A percentile compares a stretch with the other conserved stretches of the same genome.
Conservation (phyloP, 2,113 vertebrate genomes). For the Colistium nudipinnis region DNA sequence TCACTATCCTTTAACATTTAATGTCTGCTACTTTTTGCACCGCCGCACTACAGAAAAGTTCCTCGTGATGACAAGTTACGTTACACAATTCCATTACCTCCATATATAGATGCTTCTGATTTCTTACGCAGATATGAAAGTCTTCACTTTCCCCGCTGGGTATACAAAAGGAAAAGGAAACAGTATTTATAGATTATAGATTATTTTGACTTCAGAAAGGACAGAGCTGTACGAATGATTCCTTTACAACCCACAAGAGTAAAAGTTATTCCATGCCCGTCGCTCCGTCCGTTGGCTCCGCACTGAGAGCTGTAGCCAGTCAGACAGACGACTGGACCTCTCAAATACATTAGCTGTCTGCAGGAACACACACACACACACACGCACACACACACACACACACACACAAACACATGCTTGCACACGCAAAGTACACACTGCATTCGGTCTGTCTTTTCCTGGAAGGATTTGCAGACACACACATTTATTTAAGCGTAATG, state of each 20-base stretch:
- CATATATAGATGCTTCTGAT: no score
- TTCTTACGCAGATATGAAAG: no score
- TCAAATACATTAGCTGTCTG: constrained; percentile 58
- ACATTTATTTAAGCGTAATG: constrained; percentile 38
- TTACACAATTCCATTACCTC: no score
- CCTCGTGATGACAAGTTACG: no score
- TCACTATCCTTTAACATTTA: no score
- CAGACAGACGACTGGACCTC: constrained; percentile 43
- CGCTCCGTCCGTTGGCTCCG: constrained; percentile 25
- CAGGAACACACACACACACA: constrained; percentile 44
- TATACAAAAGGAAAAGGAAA: neutral
- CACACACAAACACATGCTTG: constrained; percentile 36
- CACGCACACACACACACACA: constrained; percentile 29
- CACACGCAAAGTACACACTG: constrained; percentile 24
- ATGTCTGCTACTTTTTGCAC: no score
- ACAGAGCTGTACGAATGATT: no score
- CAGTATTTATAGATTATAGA: neutral
- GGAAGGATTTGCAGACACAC: constrained; percentile 39
- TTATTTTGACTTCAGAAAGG: no score
- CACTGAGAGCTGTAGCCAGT: constrained; percentile 46
- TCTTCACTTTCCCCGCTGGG: no score
- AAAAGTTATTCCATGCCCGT: neutral
- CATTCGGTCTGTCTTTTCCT: constrained; percentile 47
- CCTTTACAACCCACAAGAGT: neutral
- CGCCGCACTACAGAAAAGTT: no score